phyloP scores from a whole-genome alignment of 2,797 vertebrate genomes.

The Myotis planiceps region DNA sequence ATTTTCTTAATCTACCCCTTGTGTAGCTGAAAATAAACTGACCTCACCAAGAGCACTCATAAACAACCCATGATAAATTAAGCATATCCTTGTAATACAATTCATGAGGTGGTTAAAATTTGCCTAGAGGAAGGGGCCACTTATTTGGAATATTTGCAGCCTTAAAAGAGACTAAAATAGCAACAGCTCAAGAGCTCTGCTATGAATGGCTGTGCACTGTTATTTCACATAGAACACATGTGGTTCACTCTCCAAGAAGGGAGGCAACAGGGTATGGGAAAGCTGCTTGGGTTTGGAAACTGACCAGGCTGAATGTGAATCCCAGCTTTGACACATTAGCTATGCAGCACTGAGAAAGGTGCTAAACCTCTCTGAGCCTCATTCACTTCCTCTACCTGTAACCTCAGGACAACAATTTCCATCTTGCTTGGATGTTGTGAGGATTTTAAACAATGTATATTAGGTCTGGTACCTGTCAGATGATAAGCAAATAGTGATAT shows the following conservation, averaged over 20 bases:
- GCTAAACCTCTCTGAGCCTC: not conserved
- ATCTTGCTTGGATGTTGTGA: not conserved
- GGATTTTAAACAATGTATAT: not conserved
- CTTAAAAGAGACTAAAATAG: constrained; percentile 8
- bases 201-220: not conserved
- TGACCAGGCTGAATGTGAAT: not conserved
- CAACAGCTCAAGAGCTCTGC: not conserved
- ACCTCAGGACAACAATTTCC: not conserved
- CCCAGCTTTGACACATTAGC: not conserved
- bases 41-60: not conserved
- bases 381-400: not conserved
- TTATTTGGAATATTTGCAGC: constrained; percentile 52
- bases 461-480: not conserved
- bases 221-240: not conserved
- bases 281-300: not conserved
- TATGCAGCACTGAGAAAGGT: not conserved
- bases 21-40: constrained; percentile 19
- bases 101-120: constrained; percentile 47
- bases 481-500: not conserved
- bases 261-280: not conserved
- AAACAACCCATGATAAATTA: constrained; percentile 61
- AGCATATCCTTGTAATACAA: constrained; percentile 45
- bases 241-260: not conserved
- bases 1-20: constrained; percentile 19
- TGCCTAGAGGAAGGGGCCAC: constrained; percentile 3